Conservation (phyloP, 2,797 vertebrate genomes). For the Microctenopoma steveboyesi region DNA sequence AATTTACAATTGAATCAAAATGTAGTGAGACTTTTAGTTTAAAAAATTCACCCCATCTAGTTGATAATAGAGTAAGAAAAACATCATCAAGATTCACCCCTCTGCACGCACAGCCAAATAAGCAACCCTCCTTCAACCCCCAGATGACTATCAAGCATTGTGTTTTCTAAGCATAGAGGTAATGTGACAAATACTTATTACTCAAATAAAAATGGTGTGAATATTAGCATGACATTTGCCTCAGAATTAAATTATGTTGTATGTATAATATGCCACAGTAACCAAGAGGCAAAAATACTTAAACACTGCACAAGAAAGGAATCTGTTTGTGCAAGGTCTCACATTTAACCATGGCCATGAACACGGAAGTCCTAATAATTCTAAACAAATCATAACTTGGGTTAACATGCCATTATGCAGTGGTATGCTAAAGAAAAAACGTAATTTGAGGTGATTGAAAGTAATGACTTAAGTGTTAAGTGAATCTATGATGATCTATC, state of each 20-base stretch:
- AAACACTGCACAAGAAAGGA: constrained; percentile 35
- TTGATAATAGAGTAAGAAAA: constrained; percentile 70
- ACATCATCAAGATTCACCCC: constrained; percentile 78
- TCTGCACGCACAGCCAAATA: constrained; percentile 70
- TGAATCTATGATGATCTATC: constrained; percentile 57
- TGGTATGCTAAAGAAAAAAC: constrained; percentile 36
- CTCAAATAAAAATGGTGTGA: constrained; percentile 78
- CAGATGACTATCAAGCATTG: constrained; percentile 74
- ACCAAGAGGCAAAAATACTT: constrained; percentile 56
- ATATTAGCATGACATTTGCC: constrained; percentile 73
- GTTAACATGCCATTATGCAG: constrained; percentile 20
- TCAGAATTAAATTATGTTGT: constrained; percentile 73
- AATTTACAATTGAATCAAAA: constrained; percentile 35
- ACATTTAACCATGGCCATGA: constrained; percentile 32
- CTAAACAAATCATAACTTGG: constrained; percentile 32
- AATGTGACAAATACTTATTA: constrained; percentile 81
- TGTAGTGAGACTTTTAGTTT: constrained; percentile 39
- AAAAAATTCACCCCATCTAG: constrained; percentile 44
- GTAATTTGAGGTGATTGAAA: constrained; percentile 39
- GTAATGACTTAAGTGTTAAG: constrained; percentile 39
- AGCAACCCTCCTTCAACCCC: constrained; percentile 65
- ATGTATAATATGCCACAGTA: constrained; percentile 69
- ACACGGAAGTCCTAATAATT: constrained; percentile 39
- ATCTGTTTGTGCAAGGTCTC: constrained; percentile 22
- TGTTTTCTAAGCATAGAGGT: constrained; percentile 75